Evolutionary conservation across 2,888 invertebrate species (phyloP), one percentile per base, ranked within the genome.

Genomic region (Megalurothrips usitatus): DNA sequence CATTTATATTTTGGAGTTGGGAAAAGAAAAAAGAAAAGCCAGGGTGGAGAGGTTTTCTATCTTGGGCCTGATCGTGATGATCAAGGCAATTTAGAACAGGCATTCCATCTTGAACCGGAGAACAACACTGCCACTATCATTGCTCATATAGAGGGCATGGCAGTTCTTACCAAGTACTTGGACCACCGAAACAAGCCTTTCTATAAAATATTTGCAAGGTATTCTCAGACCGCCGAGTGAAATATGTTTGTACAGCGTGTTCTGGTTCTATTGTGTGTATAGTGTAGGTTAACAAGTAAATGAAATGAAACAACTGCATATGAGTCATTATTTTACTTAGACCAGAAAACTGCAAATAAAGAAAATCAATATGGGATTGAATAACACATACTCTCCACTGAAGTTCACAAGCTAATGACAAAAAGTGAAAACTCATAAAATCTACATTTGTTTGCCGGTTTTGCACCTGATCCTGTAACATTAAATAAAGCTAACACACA

Each of bases 321-420:
- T 75, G 68, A 75, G 68, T 75, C 68, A 75, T 75, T 75, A 75
- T 75, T 58, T 75, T 75, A 75, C 68, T 75, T 75, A 75, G 68
- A 75, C 68, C 68, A 75, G 68, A 75, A 75, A 75, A 75, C 68
- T 75, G 68, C 68, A 75, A 75, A 75, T 23, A 75, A 26, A 75
- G 26, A 75, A 75, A 75, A 75, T 26, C 23, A 75, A 75, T 26
- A 75, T 75, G n/a, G 23, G 68, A 26, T 75, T 75, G 68, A 23
- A 75, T 26, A 75, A 75, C 68, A 75, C 68, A 75, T 75, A 75
- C 68, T 75, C 68, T 75, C 26, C n/a, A 75, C 68, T 23, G 68
- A 75, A 26, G 68, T 75, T 26, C 68, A 75, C 68, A 75, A 75
- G 68, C 68, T 75, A 23, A 26, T 26, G 68, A 75, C 68, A 75